Conservation (phyloP, 2,888 invertebrate species). For the Pristionchus maxplancki region DNA sequence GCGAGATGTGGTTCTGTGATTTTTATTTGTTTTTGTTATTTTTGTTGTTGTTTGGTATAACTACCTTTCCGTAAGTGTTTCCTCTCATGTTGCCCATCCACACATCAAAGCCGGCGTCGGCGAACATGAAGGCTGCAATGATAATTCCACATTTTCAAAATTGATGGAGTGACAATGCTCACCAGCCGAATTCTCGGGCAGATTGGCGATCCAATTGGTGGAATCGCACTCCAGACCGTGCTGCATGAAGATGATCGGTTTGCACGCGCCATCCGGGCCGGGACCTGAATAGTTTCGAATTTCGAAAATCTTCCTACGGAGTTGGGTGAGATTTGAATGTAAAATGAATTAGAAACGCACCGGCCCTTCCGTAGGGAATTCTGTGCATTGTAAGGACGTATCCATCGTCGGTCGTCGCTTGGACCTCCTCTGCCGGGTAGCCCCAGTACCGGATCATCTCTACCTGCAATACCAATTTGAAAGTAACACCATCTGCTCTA, state of each 20-base stretch:
- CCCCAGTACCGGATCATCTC: constrained; percentile 28
- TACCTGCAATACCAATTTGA: background rate
- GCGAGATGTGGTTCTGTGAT: background rate
- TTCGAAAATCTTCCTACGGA: background rate
- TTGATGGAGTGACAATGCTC: background rate
- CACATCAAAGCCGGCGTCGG: constrained; percentile 83
- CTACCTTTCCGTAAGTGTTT: constrained; percentile 84
- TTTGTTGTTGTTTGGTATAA: too few species aligned
- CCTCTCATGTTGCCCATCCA: constrained; percentile 91
- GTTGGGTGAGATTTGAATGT: background rate
- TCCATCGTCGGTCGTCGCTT: background rate
- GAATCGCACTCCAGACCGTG: constrained; percentile 84
- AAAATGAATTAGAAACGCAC: background rate
- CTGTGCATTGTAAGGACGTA: background rate
- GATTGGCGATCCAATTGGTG: constrained; percentile 67
- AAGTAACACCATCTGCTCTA: too few species aligned
- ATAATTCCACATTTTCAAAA: background rate
- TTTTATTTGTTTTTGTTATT: too few species aligned
- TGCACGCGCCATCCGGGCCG: constrained; percentile 42
- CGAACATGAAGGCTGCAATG: constrained; percentile 68
- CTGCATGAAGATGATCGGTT: constrained; percentile 82
- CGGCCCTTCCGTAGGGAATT: background rate
- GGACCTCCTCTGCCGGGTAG: background rate
- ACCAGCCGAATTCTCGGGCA: constrained; percentile 61
- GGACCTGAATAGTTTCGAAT: background rate